Conservation (phyloP, 2,113 vertebrate genomes). For the Hippoglossus stenolepis region DNA sequence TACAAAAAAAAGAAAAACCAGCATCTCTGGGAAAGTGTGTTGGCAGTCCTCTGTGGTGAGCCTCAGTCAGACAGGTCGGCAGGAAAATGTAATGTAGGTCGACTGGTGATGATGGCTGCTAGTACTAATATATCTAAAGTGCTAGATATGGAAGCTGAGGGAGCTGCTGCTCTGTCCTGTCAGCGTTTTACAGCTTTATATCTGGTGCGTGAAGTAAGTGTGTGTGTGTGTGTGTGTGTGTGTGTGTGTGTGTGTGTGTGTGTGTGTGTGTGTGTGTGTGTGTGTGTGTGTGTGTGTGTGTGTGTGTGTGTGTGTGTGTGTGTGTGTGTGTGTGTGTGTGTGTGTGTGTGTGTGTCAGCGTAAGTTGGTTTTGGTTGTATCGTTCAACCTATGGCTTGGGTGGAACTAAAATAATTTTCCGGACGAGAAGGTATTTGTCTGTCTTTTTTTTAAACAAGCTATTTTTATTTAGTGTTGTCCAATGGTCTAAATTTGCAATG, state of each 20-base stretch:
- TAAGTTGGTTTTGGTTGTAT: background rate
- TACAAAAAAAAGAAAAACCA: constrained; percentile 22
- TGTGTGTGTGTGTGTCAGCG: background rate
- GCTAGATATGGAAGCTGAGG: constrained; percentile 54
- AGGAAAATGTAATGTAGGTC: constrained; percentile 49
- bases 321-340: constrained; percentile 17
- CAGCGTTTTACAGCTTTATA: constrained; percentile 69
- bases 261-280: constrained; percentile 4
- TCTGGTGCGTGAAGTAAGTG: constrained; percentile 9
- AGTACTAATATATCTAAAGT: constrained; percentile 49
- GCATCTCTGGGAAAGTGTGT: constrained; percentile 5
- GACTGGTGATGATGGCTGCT: constrained; percentile 38
- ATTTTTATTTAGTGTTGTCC: background rate
- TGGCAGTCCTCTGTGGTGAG: background rate
- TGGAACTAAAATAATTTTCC: constrained; percentile 45
- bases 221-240: constrained; percentile 13
- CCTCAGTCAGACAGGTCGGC: constrained; percentile 39
- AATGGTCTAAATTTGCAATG: background rate
- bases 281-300: constrained; percentile 18
- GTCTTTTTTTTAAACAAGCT: no score
- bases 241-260: constrained; percentile 17
- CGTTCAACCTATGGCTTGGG: constrained; percentile 41
- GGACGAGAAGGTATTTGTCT: no score
- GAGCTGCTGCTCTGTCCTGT: constrained; percentile 59
- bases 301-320: constrained; percentile 12